Evolutionary conservation across 1,140 invertebrate species (phyloP).

Genomic region (Drosophila pachea): DNA sequence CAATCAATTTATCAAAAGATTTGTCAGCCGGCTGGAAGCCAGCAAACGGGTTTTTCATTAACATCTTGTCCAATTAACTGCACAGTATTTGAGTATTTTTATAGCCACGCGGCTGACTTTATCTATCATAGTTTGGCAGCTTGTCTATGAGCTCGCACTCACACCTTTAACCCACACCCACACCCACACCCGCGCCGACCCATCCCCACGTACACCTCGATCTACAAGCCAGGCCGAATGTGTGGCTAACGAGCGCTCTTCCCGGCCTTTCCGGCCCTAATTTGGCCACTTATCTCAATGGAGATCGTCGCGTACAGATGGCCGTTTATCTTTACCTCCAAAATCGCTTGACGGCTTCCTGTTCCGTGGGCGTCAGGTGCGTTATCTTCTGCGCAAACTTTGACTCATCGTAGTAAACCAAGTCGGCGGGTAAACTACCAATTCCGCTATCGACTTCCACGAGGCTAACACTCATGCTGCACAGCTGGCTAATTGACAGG

Average conservation of each 20-base stretch:
- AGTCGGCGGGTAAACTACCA: constrained; percentile 31
- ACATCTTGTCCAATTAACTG: constrained; percentile 26
- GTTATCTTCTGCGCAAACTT: constrained; percentile 71
- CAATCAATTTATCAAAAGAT: constrained; percentile 17
- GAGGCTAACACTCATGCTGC: constrained; percentile 50
- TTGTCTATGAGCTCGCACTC: constrained; percentile 10
- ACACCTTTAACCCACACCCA: constrained; percentile 30
- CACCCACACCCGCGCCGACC: neutral
- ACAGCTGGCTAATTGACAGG: constrained; percentile 55
- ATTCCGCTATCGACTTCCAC: constrained; percentile 4
- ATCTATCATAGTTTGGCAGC: constrained; percentile 4
- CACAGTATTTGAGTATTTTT: constrained; percentile 20
- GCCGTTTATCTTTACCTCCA: constrained; percentile 69
- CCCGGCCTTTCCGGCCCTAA: constrained; percentile 9
- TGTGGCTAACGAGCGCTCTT: constrained; percentile 4
- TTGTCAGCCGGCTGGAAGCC: constrained; percentile 7
- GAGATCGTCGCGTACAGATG: constrained; percentile 9
- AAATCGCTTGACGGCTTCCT: constrained; percentile 75
- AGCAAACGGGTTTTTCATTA: constrained; percentile 32
- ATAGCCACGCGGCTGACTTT: neutral
- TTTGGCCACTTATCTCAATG: constrained; percentile 28
- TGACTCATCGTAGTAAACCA: constrained; percentile 68
- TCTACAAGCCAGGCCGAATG: too few species aligned
- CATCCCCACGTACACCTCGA: neutral
- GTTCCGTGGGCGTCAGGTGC: constrained; percentile 71